Evolutionary conservation across 2,888 invertebrate genomes (phyloP).

Genomic region (Chaetoderma sp.): DNA sequence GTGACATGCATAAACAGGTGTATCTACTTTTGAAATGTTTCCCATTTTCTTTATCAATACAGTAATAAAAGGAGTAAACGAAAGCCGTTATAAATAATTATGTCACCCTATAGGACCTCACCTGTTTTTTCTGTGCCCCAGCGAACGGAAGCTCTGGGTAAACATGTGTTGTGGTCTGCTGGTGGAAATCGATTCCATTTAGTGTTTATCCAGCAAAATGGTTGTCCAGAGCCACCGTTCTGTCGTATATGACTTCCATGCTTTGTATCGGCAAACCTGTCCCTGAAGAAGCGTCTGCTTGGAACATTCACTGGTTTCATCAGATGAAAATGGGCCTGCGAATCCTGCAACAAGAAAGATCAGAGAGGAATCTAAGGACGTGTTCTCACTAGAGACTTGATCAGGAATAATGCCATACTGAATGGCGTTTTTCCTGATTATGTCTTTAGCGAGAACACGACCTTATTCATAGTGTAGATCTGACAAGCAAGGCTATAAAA

Average conservation of each 20-base stretch:
- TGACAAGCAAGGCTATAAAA: too few species aligned
- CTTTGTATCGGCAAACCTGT: conserved; percentile 54
- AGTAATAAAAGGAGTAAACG: conserved; percentile 16
- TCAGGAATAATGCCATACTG: too few species aligned
- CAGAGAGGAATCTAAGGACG: too few species aligned
- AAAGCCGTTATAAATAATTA: background rate
- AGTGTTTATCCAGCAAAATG: conserved; percentile 58
- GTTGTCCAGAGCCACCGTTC: conserved; percentile 46
- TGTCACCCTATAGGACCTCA: conserved; percentile 30
- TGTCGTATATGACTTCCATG: conserved; percentile 54
- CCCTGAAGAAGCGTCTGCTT: conserved; percentile 41
- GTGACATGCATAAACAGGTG: too few species aligned
- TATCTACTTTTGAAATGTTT: too few species aligned
- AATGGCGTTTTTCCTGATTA: too few species aligned
- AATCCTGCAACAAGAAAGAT: conserved; percentile 43
- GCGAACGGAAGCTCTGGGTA: conserved; percentile 59
- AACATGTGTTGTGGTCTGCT: conserved; percentile 57
- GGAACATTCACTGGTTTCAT: conserved; percentile 8
- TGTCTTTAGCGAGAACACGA: too few species aligned
- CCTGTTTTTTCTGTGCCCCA: conserved; percentile 68
- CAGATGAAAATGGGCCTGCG: conserved; percentile 48
- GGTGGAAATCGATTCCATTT: conserved; percentile 55
- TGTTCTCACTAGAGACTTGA: too few species aligned
- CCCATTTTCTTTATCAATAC: too few species aligned
- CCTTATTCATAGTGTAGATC: too few species aligned